Conservation (phyloP, 1,140 invertebrate species). For the Triops cancriformis region DNA sequence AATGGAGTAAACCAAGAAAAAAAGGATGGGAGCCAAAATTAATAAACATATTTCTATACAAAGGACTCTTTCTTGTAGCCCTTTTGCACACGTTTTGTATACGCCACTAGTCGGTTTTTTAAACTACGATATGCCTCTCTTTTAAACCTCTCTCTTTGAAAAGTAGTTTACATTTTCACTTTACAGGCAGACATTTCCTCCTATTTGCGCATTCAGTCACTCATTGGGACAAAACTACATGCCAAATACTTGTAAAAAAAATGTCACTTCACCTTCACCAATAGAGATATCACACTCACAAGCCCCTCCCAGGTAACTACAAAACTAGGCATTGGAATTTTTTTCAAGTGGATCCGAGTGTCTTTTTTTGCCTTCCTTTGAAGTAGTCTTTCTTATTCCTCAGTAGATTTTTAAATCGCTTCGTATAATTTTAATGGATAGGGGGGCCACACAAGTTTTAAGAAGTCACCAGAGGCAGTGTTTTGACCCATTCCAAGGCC, state of each 20-base stretch:
- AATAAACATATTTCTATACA: background rate
- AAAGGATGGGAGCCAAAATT: background rate
- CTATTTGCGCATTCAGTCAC: background rate
- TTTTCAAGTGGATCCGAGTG: background rate
- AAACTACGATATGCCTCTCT: background rate
- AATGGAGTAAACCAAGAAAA: background rate
- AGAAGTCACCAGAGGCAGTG: background rate
- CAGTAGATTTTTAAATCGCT: no score
- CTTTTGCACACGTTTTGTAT: background rate
- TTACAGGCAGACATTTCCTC: background rate
- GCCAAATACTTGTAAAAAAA: background rate
- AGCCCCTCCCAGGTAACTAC: background rate
- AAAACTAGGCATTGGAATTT: slow-evolving; percentile 6
- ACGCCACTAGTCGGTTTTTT: background rate
- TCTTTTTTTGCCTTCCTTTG: background rate
- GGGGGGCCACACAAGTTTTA: background rate
- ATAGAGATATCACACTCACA: background rate
- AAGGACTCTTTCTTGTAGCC: background rate
- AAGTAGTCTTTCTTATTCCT: background rate
- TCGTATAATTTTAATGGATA: background rate
- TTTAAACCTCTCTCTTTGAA: background rate
- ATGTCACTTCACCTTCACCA: background rate
- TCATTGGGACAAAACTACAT: background rate
- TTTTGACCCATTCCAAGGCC: background rate
- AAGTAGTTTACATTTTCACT: background rate